Conservation (phyloP, 1,140 invertebrate species). For the Ctenoplectra terminalis region DNA sequence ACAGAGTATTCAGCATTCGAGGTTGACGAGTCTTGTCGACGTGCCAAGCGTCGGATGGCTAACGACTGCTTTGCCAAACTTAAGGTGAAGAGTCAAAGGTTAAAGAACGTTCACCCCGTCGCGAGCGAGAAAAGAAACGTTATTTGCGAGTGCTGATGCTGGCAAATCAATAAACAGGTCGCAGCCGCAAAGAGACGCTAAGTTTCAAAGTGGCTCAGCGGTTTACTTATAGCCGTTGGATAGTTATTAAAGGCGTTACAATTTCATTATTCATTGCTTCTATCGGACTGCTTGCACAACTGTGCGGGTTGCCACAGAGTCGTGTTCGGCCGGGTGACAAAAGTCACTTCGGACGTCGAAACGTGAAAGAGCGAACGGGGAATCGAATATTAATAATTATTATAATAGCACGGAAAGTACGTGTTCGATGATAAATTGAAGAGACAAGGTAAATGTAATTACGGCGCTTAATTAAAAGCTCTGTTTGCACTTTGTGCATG, state of each 20-base stretch:
- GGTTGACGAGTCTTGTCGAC: conserved; percentile 14
- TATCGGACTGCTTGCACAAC: no score
- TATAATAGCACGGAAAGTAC: neutral
- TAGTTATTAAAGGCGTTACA: neutral
- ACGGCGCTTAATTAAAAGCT: neutral
- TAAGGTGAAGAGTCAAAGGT: conserved; percentile 42
- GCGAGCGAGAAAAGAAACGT: neutral
- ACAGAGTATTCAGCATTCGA: neutral
- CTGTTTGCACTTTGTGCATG: neutral
- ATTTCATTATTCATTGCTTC: neutral
- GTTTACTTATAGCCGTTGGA: neutral
- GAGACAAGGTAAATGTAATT: neutral
- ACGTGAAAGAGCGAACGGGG: no score
- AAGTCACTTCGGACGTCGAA: no score
- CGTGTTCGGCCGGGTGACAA: no score
- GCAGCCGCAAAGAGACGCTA: neutral
- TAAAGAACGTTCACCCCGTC: conserved; percentile 37
- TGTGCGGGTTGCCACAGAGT: no score
- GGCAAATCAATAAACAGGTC: conserved; percentile 31
- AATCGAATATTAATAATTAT: neutral
- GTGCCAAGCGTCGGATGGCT: conserved; percentile 34
- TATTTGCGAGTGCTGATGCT: conserved; percentile 12
- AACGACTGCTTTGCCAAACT: conserved; percentile 38
- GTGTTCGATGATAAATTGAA: neutral
- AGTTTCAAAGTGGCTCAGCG: neutral